Conservation (phyloP, 2,888 invertebrate species). For the Fissipunctia ypsillon region DNA sequence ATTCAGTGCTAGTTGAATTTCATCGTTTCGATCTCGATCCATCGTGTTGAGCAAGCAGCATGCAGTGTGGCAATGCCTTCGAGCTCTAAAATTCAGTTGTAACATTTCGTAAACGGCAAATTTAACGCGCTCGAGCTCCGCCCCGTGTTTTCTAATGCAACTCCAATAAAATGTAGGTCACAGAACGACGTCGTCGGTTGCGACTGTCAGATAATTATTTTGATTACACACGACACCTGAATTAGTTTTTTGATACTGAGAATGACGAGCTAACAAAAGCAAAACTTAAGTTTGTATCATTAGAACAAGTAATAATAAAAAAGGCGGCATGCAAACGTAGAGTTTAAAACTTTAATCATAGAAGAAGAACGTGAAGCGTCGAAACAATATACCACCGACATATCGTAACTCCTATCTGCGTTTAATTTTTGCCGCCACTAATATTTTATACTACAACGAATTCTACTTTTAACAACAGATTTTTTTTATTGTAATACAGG, state of each 20-base stretch:
- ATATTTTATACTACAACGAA: conserved; percentile 21
- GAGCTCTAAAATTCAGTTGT: conserved; percentile 88
- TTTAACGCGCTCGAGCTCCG: conserved; percentile 87
- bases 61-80: conserved; percentile 83
- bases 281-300: conserved; percentile 13
- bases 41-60: conserved; percentile 84
- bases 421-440: conserved; percentile 45
- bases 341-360: not conserved
- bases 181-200: conserved; percentile 76
- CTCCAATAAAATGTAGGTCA: conserved; percentile 87
- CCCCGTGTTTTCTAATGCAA: conserved; percentile 88
- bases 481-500: conserved; percentile 34
- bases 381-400: conserved; percentile 41
- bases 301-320: conserved; percentile 3
- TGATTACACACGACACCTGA: conserved; percentile 64
- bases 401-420: conserved; percentile 56
- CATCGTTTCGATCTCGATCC: conserved; percentile 80
- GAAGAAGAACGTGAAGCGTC: conserved; percentile 16
- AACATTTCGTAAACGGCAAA: conserved; percentile 89
- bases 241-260: conserved; percentile 51
- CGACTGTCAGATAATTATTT: conserved; percentile 67
- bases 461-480: not conserved
- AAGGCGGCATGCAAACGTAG: not conserved
- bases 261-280: conserved; percentile 22
- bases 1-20: conserved; percentile 75